Percentiles rank a stretch among this genome's conserved stretches.
phyloP scores from a whole-genome alignment of 2,888 invertebrate species.

The Thereva nobilitata region DNA sequence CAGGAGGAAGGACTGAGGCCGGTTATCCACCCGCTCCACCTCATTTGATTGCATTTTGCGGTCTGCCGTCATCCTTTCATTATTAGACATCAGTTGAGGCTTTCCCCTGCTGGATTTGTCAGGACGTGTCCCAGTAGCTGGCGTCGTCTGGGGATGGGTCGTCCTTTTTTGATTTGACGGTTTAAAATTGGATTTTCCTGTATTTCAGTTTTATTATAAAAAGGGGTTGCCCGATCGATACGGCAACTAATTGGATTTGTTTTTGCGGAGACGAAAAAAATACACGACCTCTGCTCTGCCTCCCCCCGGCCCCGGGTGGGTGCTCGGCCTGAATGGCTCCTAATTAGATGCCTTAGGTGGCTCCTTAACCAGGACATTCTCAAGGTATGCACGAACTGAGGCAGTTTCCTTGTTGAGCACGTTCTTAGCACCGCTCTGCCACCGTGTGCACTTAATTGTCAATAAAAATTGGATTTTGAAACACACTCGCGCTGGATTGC shows the following conservation, averaged over 20 bases:
- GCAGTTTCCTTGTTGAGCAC: slow-evolving; percentile 24
- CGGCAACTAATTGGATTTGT: slow-evolving; percentile 40
- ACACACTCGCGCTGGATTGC: slow-evolving; percentile 15
- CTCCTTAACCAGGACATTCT: slow-evolving; percentile 18
- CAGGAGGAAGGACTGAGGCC: slow-evolving; percentile 15
- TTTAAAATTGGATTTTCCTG: slow-evolving; percentile 42
- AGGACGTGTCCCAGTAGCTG: slow-evolving; percentile 2
- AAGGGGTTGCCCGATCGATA: slow-evolving; percentile 38
- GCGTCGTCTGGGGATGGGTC: slow-evolving; percentile 18
- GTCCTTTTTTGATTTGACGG: slow-evolving; percentile 39
- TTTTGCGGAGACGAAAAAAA: slow-evolving; percentile 5
- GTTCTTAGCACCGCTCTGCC: slow-evolving; percentile 19
- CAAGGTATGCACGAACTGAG: slow-evolving; percentile 12
- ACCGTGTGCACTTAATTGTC: slow-evolving; percentile 42
- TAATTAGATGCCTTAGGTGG: slow-evolving; percentile 21
- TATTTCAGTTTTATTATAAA: slow-evolving; percentile 25
- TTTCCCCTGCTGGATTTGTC: slow-evolving; percentile 22
- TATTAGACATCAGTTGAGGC: slow-evolving; percentile 27
- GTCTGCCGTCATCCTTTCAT: slow-evolving; percentile 37
- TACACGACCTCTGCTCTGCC: not conserved
- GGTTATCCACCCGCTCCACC: slow-evolving; percentile 26
- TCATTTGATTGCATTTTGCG: slow-evolving; percentile 40
- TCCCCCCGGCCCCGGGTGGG: too few species aligned
- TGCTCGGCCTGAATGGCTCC: slow-evolving; percentile 1
- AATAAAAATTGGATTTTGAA: slow-evolving; percentile 39